Evolutionary conservation across 2,797 vertebrate genomes (phyloP).

Genomic region (Cichlasoma orientale): DNA sequence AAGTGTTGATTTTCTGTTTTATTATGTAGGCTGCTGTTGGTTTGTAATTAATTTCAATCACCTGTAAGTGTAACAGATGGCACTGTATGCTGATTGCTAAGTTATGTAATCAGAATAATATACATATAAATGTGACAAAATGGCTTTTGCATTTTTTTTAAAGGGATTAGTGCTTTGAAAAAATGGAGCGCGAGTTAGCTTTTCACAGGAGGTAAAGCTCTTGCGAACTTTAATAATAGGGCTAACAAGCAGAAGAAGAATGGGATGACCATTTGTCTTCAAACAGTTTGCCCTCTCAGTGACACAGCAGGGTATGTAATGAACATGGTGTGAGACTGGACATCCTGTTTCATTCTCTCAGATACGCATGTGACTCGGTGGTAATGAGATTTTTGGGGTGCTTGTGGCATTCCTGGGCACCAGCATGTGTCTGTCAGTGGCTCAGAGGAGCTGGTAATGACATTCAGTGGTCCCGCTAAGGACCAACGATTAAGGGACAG

Average conservation of each 20-base stretch:
- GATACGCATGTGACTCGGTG: slow-evolving; percentile 51
- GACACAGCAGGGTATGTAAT: slow-evolving; percentile 66
- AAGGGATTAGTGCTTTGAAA: not conserved
- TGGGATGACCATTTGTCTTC: slow-evolving; percentile 64
- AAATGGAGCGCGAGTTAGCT: slow-evolving; percentile 14
- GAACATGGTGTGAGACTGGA: slow-evolving; percentile 62
- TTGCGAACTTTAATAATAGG: slow-evolving; percentile 58
- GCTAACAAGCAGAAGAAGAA: slow-evolving; percentile 59
- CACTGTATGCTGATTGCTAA: not conserved
- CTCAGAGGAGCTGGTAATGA: slow-evolving; percentile 64
- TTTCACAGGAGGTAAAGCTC: slow-evolving; percentile 39
- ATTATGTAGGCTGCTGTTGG: not conserved
- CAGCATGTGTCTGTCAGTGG: slow-evolving; percentile 65
- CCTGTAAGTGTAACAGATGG: not conserved
- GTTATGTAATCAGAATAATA: not conserved
- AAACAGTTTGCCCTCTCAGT: slow-evolving; percentile 39
- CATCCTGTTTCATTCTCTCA: slow-evolving; percentile 51
- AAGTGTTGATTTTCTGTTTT: not conserved
- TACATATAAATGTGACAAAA: not conserved
- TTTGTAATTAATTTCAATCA: not conserved
- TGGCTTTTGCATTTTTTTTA: not conserved
- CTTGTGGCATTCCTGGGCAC: slow-evolving; percentile 50
- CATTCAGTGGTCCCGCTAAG: slow-evolving; percentile 65
- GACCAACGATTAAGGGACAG: slow-evolving; percentile 62
- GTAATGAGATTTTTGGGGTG: slow-evolving; percentile 69